A percentile compares a stretch with the other conserved stretches of the same genome.
These are phyloP conservation scores for Ylistrum balloti DNA, from an alignment of 1,140 invertebrate genomes.

Conservation along the genomic window DNA sequence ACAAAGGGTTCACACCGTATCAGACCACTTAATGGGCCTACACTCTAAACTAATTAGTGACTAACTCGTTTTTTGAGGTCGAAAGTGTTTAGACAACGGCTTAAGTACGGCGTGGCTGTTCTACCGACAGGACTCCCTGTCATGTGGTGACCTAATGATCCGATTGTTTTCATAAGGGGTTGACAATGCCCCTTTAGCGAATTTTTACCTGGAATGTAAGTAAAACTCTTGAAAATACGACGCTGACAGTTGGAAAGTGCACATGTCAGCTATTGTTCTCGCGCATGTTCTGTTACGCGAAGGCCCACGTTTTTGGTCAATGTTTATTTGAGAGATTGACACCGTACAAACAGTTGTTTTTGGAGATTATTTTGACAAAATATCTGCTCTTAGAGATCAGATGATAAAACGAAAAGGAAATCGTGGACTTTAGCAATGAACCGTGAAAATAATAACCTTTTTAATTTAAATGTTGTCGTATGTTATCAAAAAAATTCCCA, in stretches of 20 bases:
- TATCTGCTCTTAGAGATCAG: conserved; percentile 1
- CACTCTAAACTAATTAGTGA: not conserved
- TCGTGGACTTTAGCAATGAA: conserved; percentile 12
- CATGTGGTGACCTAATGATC: conserved; percentile 20
- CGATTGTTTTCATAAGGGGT: not conserved
- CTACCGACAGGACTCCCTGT: not conserved
- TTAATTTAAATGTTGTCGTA: not conserved
- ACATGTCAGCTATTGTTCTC: not conserved
- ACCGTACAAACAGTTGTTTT: not conserved
- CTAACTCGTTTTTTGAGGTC: not conserved
- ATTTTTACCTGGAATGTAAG: conserved; percentile 39
- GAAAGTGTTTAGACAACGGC: not conserved
- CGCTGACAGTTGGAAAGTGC: conserved; percentile 6
- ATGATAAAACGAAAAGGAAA: not conserved
- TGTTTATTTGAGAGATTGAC: not conserved
- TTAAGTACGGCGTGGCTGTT: not conserved
- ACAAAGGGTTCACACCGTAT: not conserved
- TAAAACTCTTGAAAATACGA: not conserved
- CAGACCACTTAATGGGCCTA: conserved; percentile 7
- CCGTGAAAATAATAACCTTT: conserved; percentile 5
- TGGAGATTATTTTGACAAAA: not conserved
- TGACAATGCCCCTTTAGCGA: conserved; percentile 14
- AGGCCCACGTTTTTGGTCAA: not conserved
- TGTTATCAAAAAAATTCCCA: not conserved
- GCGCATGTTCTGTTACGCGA: not conserved